Base-by-base conservation (phyloP, 2,797 vertebrate species). In the Lepus townsendii region DNA sequence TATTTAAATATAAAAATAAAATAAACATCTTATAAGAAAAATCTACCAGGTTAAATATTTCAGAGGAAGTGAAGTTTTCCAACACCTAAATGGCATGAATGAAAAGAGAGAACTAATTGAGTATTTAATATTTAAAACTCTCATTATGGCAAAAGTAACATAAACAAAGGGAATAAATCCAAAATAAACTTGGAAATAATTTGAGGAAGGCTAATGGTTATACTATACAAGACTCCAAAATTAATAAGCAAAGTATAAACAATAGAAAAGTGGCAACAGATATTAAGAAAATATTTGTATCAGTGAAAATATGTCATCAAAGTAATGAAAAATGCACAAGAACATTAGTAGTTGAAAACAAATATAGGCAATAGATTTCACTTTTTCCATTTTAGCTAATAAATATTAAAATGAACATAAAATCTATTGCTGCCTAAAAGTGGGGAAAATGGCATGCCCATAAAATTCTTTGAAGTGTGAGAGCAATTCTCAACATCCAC, bases 321-420 rank as follows among this genome's bases (percentile, higher is more conserved):
- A 84, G n/a, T 83, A 80, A 69, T 30, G 13, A 57, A 87, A 95
- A n/a, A 32, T 85, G 16, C 20, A 50, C 3, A 32, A 38, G 47
- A 3, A 26, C 13, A 20, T 87, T 63, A 77, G 16, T 38, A 77
- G 20, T 57, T 26, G 83, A 75, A 85, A 85, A 89, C 80, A 87
- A 32, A 54, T 52, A 52, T 4, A 69, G 52, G 72, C 30, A 32
- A 52, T 73, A 85, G 57, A 88, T 50, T 83, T 90, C 26, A 88
- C 3, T 12, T 92, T 92, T 88, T 87, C 63, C n/a, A 52, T 12
- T 94, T 84, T 22, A 79, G 82, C 9, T 90, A 52, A 8, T 60
- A 90, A 91, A 82, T 79, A 76, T 35, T 65, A 60, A 94, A 80
- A 69, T 89, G 26, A 91, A 77, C 30, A n/a, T 93, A 68, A 95